A percentile compares a stretch with the other conserved stretches of the same genome.
phyloP scores from a whole-genome alignment of 1,140 invertebrate species.

The Eurosta solidaginis region DNA sequence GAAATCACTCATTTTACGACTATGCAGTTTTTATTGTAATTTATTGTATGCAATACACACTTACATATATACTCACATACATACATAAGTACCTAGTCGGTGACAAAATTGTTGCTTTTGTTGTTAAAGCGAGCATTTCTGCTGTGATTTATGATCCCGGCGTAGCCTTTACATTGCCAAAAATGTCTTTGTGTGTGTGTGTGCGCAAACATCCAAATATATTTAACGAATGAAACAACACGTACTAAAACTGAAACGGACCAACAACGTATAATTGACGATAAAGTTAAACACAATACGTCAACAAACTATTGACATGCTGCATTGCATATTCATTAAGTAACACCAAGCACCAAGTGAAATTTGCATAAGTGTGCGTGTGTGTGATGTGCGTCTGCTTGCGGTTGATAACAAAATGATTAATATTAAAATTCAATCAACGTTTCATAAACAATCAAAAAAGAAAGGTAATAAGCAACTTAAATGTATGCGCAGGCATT shows the following conservation, averaged over 20 bases:
- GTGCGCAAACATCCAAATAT: not conserved
- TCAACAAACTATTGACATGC: conserved; percentile 21
- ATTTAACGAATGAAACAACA: not conserved
- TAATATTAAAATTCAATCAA: conserved; percentile 11
- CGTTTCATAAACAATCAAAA: not conserved
- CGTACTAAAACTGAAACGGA: not conserved
- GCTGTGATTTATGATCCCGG: not conserved
- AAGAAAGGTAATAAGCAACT: not conserved
- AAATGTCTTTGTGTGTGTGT: not conserved
- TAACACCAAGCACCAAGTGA: not conserved
- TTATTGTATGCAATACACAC: too few species aligned
- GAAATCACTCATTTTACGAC: not conserved
- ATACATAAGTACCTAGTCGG: too few species aligned
- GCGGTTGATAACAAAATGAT: conserved; percentile 19
- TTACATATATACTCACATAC: too few species aligned
- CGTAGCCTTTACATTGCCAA: not conserved
- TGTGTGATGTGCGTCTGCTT: not conserved
- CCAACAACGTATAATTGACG: conserved; percentile 13
- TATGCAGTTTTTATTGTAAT: not conserved
- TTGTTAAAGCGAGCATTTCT: not conserved
- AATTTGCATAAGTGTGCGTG: conserved; percentile 17
- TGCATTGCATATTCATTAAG: conserved; percentile 15
- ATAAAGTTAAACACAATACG: not conserved
- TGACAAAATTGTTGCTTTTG: not conserved
- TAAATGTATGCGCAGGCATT: too few species aligned